These are phyloP conservation scores for Litocranius walleri DNA, from an alignment of 2,113 vertebrate genomes.

Conservation along the genomic window DNA sequence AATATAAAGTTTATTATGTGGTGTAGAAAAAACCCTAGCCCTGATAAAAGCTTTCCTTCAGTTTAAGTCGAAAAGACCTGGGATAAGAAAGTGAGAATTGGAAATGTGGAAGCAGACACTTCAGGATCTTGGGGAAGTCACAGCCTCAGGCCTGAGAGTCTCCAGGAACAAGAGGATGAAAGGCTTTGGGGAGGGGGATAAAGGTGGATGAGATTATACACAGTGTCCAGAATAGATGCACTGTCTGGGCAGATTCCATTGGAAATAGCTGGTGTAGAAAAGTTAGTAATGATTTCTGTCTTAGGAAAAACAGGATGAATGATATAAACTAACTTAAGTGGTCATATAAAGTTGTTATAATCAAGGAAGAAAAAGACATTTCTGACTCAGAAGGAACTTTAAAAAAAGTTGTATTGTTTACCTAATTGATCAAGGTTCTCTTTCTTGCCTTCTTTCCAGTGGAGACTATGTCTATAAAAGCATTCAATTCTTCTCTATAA, in stretches of 20 bases:
- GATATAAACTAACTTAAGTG: too few species aligned
- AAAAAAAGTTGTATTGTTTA: not conserved
- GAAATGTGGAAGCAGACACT: not conserved
- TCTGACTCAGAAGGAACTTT: not conserved
- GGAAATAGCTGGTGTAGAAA: accelerated
- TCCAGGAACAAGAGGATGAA: not conserved
- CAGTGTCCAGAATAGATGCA: accelerated
- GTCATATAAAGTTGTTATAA: not conserved
- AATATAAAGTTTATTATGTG: not conserved
- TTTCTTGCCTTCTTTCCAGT: not conserved
- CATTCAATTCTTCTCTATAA: too few species aligned
- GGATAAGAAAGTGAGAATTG: not conserved
- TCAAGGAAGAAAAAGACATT: not conserved
- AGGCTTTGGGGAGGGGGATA: not conserved
- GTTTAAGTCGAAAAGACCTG: not conserved
- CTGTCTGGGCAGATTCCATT: accelerated
- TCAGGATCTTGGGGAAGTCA: not conserved
- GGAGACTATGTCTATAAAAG: not conserved
- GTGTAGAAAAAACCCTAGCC: not conserved
- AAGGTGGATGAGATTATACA: accelerated
- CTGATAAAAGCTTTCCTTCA: not conserved
- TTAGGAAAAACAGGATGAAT: not conserved
- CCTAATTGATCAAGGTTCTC: not conserved
- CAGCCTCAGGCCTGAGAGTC: accelerated
- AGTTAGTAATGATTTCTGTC: not conserved